Conservation (phyloP, 2,888 invertebrate genomes). For the Glaucopsyche alexis region DNA sequence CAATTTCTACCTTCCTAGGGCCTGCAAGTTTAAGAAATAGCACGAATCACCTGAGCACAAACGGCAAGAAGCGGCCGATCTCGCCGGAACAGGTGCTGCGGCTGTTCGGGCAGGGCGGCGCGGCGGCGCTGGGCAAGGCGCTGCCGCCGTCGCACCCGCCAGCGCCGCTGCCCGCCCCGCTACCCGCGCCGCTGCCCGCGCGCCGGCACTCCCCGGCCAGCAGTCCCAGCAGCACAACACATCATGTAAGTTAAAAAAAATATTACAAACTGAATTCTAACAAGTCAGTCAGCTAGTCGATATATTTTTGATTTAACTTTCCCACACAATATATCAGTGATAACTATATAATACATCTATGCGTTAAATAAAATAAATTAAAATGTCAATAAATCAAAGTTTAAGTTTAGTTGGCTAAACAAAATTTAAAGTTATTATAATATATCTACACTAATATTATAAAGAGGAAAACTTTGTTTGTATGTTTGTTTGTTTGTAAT, state of each 20-base stretch:
- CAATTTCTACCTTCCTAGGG: constrained; percentile 45
- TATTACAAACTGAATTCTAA: neutral
- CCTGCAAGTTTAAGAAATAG: constrained; percentile 69
- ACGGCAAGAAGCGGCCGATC: constrained; percentile 88
- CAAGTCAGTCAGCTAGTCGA: too few species aligned
- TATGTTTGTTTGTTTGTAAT: too few species aligned
- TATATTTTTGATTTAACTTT: neutral
- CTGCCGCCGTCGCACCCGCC: constrained; percentile 71
- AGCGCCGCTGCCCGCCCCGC: constrained; percentile 66
- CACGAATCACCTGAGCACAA: constrained; percentile 78
- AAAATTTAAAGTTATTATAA: too few species aligned
- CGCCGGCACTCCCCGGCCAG: constrained; percentile 84
- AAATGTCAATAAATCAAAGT: too few species aligned
- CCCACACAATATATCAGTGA: neutral
- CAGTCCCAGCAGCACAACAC: constrained; percentile 89
- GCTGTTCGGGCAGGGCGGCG: constrained; percentile 79
- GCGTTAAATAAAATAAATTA: neutral
- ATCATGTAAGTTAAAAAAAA: constrained; percentile 78
- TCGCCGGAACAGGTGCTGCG: constrained; percentile 91
- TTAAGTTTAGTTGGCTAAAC: too few species aligned
- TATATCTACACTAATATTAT: too few species aligned
- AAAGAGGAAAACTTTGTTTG: too few species aligned
- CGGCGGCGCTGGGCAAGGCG: constrained; percentile 72
- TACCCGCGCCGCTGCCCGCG: constrained; percentile 66
- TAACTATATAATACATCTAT: too few species aligned